Conservation (phyloP, 2,888 invertebrate genomes). For the Taphrorychus bicolor region DNA sequence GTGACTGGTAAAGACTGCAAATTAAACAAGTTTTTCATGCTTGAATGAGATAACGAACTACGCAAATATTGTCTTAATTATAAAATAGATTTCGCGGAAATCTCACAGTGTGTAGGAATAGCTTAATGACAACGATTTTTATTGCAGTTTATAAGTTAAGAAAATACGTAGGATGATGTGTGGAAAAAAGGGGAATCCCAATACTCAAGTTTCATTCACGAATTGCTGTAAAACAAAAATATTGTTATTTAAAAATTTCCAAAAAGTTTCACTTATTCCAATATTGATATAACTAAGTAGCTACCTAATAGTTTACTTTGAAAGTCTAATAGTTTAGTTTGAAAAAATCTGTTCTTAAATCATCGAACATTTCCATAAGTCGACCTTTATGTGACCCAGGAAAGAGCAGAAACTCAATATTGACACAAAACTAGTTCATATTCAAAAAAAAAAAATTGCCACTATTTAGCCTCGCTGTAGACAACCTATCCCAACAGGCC, state of each 20-base stretch:
- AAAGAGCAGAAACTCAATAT: background rate
- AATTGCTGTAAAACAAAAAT: too few species aligned
- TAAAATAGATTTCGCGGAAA: background rate
- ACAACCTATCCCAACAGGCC: conserved; percentile 1
- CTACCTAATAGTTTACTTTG: too few species aligned
- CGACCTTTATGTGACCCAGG: too few species aligned
- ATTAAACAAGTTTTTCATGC: background rate
- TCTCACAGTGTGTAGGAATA: background rate
- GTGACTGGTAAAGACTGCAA: background rate
- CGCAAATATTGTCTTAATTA: background rate
- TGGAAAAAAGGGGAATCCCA: background rate
- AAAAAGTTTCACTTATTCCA: too few species aligned
- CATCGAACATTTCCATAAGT: too few species aligned
- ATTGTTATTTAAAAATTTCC: too few species aligned
- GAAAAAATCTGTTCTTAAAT: too few species aligned
- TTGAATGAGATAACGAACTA: background rate
- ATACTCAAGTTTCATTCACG: too few species aligned
- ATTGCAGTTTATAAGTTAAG: background rate
- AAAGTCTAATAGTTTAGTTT: too few species aligned
- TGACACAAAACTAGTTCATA: background rate
- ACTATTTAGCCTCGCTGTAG: conserved; percentile 4
- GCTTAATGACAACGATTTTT: background rate
- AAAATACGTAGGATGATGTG: background rate
- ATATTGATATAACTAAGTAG: too few species aligned
- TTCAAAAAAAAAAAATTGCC: background rate